Evolutionary conservation across 23 tunicate genomes (phyloP).

Genomic region (Trididemnum nubilum): DNA sequence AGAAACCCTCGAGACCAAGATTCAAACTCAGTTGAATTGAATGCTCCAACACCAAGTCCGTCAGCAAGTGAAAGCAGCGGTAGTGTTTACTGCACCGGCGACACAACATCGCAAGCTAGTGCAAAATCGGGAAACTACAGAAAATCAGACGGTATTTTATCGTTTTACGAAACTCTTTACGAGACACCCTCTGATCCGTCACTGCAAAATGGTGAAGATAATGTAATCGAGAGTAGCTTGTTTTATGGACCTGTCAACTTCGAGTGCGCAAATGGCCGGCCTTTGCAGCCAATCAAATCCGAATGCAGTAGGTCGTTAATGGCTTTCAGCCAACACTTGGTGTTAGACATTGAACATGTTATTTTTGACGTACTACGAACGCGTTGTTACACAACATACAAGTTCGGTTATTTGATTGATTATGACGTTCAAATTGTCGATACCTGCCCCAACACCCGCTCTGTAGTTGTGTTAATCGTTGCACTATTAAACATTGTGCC

Average conservation of each 20-base stretch:
- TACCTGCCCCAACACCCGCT: constrained; percentile 60
- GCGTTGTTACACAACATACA: constrained; percentile 79
- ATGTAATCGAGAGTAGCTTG: constrained; percentile 43
- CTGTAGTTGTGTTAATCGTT: constrained; percentile 66
- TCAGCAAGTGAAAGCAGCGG: constrained; percentile 91
- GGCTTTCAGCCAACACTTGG: constrained; percentile 79
- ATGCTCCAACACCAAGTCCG: constrained; percentile 74
- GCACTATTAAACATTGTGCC: constrained; percentile 66
- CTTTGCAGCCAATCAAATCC: constrained; percentile 36
- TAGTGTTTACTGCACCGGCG: constrained; percentile 64
- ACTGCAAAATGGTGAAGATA: not conserved
- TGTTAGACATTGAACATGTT: constrained; percentile 87
- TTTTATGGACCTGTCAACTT: constrained; percentile 75
- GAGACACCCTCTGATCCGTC: not conserved
- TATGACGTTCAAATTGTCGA: constrained; percentile 86
- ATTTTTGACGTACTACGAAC: constrained; percentile 82
- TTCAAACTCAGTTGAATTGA: constrained; percentile 10
- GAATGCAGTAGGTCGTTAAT: constrained; percentile 5
- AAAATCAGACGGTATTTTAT: constrained; percentile 62
- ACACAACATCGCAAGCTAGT: constrained; percentile 23
- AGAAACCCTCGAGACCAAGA: constrained; percentile 13
- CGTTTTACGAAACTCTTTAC: constrained; percentile 76
- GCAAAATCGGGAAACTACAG: constrained; percentile 32
- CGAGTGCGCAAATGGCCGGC: constrained; percentile 40
- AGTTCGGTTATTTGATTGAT: constrained; percentile 76